A percentile compares a stretch with the other conserved stretches of the same genome.
These are phyloP conservation scores for Eristalinus aeneus DNA, from an alignment of 2,888 invertebrate genomes.

Conservation along the genomic window DNA sequence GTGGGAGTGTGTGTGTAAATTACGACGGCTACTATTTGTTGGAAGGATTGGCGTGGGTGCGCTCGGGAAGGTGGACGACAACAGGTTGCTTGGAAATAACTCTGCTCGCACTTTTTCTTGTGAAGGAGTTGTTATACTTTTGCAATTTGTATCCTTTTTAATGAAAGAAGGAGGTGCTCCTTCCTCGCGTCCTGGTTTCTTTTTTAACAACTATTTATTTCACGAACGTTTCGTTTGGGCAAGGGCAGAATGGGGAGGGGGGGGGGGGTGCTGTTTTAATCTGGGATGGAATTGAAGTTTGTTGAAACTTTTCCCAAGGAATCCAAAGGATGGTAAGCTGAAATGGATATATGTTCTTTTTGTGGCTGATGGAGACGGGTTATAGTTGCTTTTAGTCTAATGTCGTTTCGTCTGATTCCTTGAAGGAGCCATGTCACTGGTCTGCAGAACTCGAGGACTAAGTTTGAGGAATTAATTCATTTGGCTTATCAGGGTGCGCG, in stretches of 20 bases:
- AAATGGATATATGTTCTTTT: no score
- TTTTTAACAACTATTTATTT: background rate
- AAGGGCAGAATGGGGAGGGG: background rate
- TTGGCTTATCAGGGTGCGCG: background rate
- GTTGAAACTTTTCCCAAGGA: background rate
- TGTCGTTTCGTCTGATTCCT: background rate
- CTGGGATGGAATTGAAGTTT: background rate
- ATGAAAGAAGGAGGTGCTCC: background rate
- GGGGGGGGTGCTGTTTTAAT: background rate
- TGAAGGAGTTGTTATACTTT: slow-evolving; percentile 15
- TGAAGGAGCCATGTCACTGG: background rate
- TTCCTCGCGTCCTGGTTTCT: background rate
- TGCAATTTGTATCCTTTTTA: slow-evolving; percentile 36
- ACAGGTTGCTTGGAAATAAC: slow-evolving; percentile 38
- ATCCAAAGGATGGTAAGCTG: background rate
- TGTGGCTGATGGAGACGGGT: background rate
- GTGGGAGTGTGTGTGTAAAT: background rate
- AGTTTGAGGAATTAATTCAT: background rate
- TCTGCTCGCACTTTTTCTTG: slow-evolving; percentile 30
- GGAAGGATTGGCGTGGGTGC: background rate
- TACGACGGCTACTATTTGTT: slow-evolving; percentile 8
- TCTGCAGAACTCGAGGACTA: background rate
- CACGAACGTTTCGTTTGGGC: background rate
- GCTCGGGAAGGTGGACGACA: background rate
- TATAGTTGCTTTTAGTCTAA: background rate